These are phyloP conservation scores for Protobothrops mucrosquamatus DNA, from an alignment of 2,113 vertebrate species.

Conservation along the genomic window DNA sequence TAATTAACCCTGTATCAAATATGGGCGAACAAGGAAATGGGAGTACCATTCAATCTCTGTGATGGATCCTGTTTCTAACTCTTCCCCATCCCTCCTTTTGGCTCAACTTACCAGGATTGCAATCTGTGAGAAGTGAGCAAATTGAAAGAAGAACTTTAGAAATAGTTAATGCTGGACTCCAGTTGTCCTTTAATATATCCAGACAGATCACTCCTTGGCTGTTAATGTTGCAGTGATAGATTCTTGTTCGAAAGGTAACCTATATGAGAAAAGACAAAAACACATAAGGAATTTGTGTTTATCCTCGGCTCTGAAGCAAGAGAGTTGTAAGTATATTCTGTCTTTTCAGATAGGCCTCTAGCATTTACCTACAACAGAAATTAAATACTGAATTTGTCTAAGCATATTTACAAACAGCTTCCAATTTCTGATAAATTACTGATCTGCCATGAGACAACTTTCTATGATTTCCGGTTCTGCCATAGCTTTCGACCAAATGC, in stretches of 20 bases:
- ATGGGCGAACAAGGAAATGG: background rate
- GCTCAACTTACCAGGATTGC: constrained; percentile 86
- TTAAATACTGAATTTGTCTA: background rate
- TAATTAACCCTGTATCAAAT: background rate
- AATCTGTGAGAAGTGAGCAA: constrained; percentile 97
- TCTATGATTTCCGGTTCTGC: background rate
- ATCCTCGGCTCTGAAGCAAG: background rate
- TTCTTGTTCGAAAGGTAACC: constrained; percentile 89
- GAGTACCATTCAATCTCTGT: too few relatives aligned
- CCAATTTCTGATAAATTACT: background rate
- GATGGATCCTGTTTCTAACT: background rate
- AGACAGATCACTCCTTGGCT: constrained; percentile 91
- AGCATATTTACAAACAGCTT: background rate
- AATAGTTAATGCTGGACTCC: constrained; percentile 92
- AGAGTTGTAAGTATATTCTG: too few relatives aligned
- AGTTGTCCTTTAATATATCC: constrained; percentile 92
- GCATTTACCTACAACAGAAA: background rate
- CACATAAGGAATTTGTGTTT: background rate
- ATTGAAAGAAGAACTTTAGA: constrained; percentile 95
- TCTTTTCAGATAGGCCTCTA: background rate
- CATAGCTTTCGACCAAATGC: background rate
- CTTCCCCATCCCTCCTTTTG: background rate
- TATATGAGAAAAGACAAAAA: constrained; percentile 49
- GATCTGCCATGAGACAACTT: background rate
- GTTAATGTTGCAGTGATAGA: constrained; percentile 92